phyloP scores from a whole-genome alignment of 1,140 invertebrate species.

The Atopsyche davidsoni region DNA sequence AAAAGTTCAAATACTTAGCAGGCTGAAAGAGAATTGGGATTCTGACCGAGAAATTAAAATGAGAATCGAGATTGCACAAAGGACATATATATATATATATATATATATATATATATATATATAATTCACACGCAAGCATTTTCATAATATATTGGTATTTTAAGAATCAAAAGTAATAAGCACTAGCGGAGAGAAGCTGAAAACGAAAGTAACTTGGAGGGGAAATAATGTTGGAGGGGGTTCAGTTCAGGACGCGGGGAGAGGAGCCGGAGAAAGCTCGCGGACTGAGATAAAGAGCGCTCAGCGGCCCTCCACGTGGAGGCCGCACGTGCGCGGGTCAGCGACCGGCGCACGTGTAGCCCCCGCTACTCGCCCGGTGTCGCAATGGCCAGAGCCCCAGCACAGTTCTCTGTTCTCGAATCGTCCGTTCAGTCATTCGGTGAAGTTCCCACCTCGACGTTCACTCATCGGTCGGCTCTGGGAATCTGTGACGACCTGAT shows the following conservation, averaged over 20 bases:
- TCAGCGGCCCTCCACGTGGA: constrained; percentile 3
- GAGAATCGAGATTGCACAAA: too few relatives aligned
- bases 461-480: neutral
- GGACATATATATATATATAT: too few relatives aligned
- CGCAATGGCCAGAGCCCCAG: neutral
- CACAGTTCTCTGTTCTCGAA: constrained; percentile 2
- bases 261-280: neutral
- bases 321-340: constrained; percentile 13
- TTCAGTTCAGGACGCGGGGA: too few relatives aligned
- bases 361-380: neutral
- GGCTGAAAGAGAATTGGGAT: too few relatives aligned
- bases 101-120: too few relatives aligned
- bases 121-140: neutral
- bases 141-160: neutral
- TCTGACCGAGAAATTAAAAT: too few relatives aligned
- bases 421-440: neutral
- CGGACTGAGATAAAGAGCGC: neutral
- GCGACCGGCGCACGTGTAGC: constrained; percentile 9
- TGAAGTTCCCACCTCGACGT: neutral
- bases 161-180: neutral
- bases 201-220: neutral
- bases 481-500: neutral
- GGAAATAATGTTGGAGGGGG: neutral
- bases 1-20: too few relatives aligned
- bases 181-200: neutral